Percentiles rank a stretch among this genome's conserved stretches.
Evolutionary conservation across 2,888 invertebrate species (phyloP).

Genomic region (Phrixothrix hirtus): DNA sequence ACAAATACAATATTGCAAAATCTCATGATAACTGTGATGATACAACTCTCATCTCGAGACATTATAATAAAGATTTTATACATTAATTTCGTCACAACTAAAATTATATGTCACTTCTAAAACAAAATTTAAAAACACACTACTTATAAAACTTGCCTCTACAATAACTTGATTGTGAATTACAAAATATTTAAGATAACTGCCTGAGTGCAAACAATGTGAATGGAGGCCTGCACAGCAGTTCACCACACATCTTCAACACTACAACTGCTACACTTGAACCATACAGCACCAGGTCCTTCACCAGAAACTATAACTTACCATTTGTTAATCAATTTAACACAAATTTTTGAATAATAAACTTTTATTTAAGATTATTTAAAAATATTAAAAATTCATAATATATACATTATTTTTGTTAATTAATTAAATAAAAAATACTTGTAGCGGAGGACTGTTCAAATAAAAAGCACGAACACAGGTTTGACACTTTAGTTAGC

Average conservation of each 20-base stretch:
- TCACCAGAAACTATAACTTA: constrained; percentile 17
- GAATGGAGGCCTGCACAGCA: constrained; percentile 69
- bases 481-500: too few species aligned
- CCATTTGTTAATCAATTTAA: constrained; percentile 24
- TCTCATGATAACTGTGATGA: constrained; percentile 17
- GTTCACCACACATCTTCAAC: constrained; percentile 17
- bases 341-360: too few species aligned
- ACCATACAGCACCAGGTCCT: constrained; percentile 37
- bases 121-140: constrained; percentile 30
- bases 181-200: constrained; percentile 37
- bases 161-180: constrained; percentile 42
- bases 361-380: too few species aligned
- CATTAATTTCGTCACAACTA: constrained; percentile 35
- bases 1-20: constrained; percentile 12
- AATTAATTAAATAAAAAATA: too few species aligned
- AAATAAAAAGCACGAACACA: too few species aligned
- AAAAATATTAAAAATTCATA: too few species aligned
- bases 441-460: too few species aligned
- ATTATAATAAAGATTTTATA: not conserved
- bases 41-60: constrained; percentile 14
- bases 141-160: constrained; percentile 48
- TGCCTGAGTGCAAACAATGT: constrained; percentile 83
- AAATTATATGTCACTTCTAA: constrained; percentile 27
- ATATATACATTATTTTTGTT: too few species aligned
- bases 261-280: constrained; percentile 25